Conservation (phyloP, 2,113 vertebrate species). For the Chaenocephalus aceratus region DNA sequence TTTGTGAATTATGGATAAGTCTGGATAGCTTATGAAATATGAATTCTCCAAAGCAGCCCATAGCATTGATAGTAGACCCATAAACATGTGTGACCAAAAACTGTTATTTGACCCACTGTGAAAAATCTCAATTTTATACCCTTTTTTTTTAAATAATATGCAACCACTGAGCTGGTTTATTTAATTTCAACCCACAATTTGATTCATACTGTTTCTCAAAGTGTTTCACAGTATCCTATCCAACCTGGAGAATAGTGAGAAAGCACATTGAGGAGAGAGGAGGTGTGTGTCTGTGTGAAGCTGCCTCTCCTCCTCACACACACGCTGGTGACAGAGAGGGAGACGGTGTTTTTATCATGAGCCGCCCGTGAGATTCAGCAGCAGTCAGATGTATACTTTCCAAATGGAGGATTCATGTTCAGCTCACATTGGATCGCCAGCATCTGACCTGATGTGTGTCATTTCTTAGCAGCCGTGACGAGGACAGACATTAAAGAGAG, state of each 20-base stretch:
- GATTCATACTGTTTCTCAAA: not conserved
- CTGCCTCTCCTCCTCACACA: conserved; percentile 22
- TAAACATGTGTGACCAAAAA: not conserved
- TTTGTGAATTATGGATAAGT: conserved; percentile 79
- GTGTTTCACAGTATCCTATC: conserved; percentile 9
- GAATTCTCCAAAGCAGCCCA: conserved; percentile 52
- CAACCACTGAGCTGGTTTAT: not conserved
- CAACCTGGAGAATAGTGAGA: conserved; percentile 20
- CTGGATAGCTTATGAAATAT: conserved; percentile 81
- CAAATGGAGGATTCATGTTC: conserved; percentile 63
- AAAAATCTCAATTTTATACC: not conserved
- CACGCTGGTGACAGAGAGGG: conserved; percentile 41
- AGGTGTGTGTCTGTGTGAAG: not conserved
- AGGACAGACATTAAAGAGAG: conserved; percentile 18
- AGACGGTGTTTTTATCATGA: conserved; percentile 26
- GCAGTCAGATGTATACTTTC: conserved; percentile 26
- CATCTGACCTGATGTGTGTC: conserved; percentile 19
- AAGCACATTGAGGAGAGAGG: conserved; percentile 44
- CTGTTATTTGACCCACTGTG: not conserved
- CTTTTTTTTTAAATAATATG: not conserved
- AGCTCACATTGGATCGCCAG: conserved; percentile 33
- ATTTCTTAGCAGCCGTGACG: conserved; percentile 31
- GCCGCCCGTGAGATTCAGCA: conserved; percentile 9
- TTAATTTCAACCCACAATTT: not conserved
- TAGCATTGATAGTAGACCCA: not conserved